Evolutionary conservation across 2,888 invertebrate genomes (phyloP).

Genomic region (Norana najaformis): DNA sequence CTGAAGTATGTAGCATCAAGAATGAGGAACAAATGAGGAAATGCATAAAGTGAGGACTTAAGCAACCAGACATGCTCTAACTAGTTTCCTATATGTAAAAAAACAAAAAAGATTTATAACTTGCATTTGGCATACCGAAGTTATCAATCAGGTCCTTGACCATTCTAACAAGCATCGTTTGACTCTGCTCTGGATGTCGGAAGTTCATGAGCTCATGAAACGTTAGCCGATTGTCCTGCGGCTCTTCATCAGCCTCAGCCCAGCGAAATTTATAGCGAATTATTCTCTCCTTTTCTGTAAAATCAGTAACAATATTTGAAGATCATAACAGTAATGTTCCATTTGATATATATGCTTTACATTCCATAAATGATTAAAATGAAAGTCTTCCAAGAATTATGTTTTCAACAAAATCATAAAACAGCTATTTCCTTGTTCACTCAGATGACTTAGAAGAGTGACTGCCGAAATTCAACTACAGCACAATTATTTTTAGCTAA

Average conservation of each 20-base stretch:
- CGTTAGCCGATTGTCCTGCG: constrained; percentile 75
- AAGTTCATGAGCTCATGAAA: constrained; percentile 79
- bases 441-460: too few species aligned
- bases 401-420: neutral
- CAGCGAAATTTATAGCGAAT: constrained; percentile 78
- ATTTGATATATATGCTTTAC: neutral
- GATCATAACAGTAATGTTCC: constrained; percentile 66
- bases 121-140: constrained; percentile 67
- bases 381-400: neutral
- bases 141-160: constrained; percentile 77
- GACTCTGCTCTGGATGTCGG: constrained; percentile 80
- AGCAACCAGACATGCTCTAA: neutral
- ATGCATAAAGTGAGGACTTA: neutral
- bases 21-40: too few species aligned
- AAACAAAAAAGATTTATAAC: neutral
- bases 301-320: constrained; percentile 42
- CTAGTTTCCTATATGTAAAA: neutral
- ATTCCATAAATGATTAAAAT: neutral
- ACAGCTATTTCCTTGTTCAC: neutral
- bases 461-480: too few species aligned
- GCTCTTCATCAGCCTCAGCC: constrained; percentile 74
- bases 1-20: too few species aligned
- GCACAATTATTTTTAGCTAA: too few species aligned
- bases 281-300: constrained; percentile 70
- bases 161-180: constrained; percentile 71